Evolutionary conservation across 1,140 invertebrate genomes (phyloP).

Genomic region (Sycophaga agraensis): DNA sequence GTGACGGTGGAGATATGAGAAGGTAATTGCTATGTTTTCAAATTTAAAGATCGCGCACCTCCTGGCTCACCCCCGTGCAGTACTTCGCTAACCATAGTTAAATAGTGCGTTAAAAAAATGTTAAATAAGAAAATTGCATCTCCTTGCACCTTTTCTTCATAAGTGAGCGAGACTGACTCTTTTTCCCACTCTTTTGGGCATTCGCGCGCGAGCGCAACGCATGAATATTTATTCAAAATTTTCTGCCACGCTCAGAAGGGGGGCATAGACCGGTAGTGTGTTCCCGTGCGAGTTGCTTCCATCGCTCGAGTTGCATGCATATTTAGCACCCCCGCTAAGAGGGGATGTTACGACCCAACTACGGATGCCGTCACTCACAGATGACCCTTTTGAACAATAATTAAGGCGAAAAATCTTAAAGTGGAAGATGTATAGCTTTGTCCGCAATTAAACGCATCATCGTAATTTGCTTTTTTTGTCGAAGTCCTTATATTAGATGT

Average conservation of each 20-base stretch:
- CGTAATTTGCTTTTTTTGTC: too few species aligned
- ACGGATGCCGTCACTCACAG: conserved; percentile 21
- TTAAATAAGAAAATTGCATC: conserved; percentile 25
- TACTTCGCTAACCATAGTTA: not conserved
- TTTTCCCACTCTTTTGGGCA: too few species aligned
- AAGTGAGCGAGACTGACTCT: not conserved
- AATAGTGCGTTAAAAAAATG: not conserved
- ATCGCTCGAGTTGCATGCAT: conserved; percentile 21
- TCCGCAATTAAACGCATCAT: too few species aligned
- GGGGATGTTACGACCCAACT: conserved; percentile 33
- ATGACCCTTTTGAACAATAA: conserved; percentile 21
- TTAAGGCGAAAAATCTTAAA: conserved; percentile 12
- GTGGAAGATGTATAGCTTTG: not conserved
- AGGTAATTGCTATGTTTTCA: conserved; percentile 14
- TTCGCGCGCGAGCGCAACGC: conserved; percentile 16
- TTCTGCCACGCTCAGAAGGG: conserved; percentile 31
- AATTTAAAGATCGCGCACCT: conserved; percentile 18
- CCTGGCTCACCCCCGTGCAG: too few species aligned
- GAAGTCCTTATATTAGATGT: too few species aligned
- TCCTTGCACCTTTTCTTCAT: conserved; percentile 11
- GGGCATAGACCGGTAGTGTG: conserved; percentile 13
- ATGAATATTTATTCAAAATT: conserved; percentile 38
- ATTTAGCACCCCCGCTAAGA: conserved; percentile 31
- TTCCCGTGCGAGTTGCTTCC: too few species aligned
- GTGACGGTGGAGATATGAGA: too few species aligned